phyloP scores from a whole-genome alignment of 2,113 vertebrate species.

The Corythornis madagascariensis region DNA sequence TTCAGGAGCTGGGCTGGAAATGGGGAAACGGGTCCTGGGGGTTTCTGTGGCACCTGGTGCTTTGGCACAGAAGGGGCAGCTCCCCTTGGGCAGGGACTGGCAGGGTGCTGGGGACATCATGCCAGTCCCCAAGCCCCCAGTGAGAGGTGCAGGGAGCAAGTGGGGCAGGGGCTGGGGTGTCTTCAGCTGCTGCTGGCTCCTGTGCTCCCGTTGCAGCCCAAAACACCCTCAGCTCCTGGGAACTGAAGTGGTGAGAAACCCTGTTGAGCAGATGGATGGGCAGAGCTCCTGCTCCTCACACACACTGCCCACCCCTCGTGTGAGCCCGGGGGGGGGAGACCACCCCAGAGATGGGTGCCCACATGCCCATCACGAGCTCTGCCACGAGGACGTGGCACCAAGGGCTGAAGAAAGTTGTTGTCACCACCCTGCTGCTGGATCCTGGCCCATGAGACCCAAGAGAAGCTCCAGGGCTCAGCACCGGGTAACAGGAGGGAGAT shows the following conservation, averaged over 20 bases:
- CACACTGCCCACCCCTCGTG: rapidly evolving
- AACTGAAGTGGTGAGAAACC: background rate
- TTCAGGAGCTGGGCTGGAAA: background rate
- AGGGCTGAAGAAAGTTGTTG: background rate
- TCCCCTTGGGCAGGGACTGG: background rate
- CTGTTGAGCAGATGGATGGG: rapidly evolving
- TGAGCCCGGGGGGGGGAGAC: rapidly evolving
- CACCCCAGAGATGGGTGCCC: background rate
- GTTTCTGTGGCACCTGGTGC: background rate
- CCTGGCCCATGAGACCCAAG: background rate
- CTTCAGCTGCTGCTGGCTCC: background rate
- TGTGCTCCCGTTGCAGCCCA: background rate
- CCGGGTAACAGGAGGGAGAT: background rate
- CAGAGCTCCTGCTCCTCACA: background rate
- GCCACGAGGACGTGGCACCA: rapidly evolving
- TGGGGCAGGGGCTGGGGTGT: background rate
- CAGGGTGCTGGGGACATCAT: background rate
- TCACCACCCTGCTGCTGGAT: rapidly evolving
- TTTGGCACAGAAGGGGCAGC: background rate
- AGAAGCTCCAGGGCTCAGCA: background rate
- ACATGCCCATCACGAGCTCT: rapidly evolving
- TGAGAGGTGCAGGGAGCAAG: rapidly evolving
- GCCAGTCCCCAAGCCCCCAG: background rate
- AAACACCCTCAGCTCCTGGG: rapidly evolving
- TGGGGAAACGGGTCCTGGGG: rapidly evolving